Conservation (phyloP, 2,797 vertebrate genomes). For the Ctenopoma kingsleyae region DNA sequence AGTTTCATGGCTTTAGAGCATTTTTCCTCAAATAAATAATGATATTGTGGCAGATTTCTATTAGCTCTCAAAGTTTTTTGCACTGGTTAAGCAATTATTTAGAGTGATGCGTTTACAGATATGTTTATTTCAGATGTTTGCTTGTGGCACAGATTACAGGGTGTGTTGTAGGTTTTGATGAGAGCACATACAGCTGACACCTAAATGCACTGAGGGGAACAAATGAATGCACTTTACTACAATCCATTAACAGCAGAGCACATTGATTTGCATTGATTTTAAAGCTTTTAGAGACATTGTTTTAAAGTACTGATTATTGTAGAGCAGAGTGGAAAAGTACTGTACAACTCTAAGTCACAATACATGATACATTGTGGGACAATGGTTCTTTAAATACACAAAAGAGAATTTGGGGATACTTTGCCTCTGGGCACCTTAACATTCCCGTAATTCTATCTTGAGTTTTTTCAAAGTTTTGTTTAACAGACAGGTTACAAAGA, state of each 20-base stretch:
- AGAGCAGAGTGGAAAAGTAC: constrained; percentile 9
- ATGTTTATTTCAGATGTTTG: constrained; percentile 32
- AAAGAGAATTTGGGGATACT: constrained; percentile 34
- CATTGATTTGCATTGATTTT: constrained; percentile 73
- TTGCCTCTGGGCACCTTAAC: constrained; percentile 53
- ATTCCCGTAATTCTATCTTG: constrained; percentile 66
- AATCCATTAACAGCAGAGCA: constrained; percentile 61
- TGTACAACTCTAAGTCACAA: constrained; percentile 1
- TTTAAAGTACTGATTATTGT: constrained; percentile 13
- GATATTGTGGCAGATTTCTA: constrained; percentile 4
- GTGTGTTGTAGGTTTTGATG: constrained; percentile 46
- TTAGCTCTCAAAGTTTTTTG: not conserved
- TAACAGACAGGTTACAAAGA: constrained; percentile 54
- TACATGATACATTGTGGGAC: not conserved
- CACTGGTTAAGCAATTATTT: not conserved
- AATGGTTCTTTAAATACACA: constrained; percentile 27
- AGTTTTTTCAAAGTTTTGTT: no score
- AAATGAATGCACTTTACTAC: constrained; percentile 61
- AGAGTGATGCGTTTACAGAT: constrained; percentile 4
- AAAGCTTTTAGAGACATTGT: constrained; percentile 52
- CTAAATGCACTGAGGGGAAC: constrained; percentile 59
- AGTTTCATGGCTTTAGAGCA: not conserved
- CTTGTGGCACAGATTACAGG: constrained; percentile 5
- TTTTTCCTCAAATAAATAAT: not conserved
- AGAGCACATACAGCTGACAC: constrained; percentile 71